These are phyloP conservation scores for Laticauda laticaudata DNA, from an alignment of 2,113 vertebrate species.

Conservation along the genomic window DNA sequence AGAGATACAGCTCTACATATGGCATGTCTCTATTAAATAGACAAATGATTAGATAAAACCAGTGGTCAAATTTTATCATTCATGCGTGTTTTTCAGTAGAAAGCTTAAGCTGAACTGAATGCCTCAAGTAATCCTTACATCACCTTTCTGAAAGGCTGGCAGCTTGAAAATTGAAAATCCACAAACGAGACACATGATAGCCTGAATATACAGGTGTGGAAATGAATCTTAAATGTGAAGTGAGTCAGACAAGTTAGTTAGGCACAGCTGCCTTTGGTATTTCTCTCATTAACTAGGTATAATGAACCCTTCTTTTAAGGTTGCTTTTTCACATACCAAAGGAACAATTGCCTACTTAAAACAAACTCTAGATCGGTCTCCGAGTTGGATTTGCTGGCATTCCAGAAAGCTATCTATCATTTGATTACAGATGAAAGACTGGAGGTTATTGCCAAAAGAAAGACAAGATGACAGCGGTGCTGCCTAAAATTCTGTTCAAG, in stretches of 20 bases:
- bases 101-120: background rate
- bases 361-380: background rate
- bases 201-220: background rate
- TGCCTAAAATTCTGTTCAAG: background rate
- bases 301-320: background rate
- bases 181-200: background rate
- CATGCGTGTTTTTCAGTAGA: background rate
- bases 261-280: constrained; percentile 1
- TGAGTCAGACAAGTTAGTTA: background rate
- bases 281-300: background rate
- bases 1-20: background rate
- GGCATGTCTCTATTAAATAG: background rate
- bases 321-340: background rate
- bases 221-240: background rate
- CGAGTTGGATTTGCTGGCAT: background rate
- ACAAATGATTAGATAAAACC: background rate
- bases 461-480: background rate
- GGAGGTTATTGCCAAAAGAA: background rate
- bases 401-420: background rate
- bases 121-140: background rate
- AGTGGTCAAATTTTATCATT: background rate
- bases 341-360: background rate
- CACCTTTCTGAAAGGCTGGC: background rate
- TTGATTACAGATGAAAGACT: background rate
- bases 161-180: background rate